phyloP scores from a whole-genome alignment of 1,140 invertebrate genomes.

The Fopius arisanus region DNA sequence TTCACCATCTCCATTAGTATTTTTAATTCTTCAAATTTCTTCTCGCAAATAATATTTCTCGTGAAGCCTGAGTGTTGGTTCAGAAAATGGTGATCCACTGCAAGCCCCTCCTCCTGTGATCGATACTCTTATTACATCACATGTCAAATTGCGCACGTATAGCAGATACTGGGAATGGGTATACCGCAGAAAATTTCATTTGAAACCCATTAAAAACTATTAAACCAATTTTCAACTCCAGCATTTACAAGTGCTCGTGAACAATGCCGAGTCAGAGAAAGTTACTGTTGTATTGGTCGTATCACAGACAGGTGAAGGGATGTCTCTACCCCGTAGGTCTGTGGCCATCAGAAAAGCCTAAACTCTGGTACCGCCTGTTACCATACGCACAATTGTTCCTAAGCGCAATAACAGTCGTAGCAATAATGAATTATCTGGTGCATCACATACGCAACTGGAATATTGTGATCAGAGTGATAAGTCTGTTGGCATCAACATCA shows the following conservation, averaged over 20 bases:
- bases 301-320: not conserved
- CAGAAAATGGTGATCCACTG: too few species aligned
- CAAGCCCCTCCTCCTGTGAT: too few species aligned
- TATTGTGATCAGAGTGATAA: conserved; percentile 21
- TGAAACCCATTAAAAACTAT: not conserved
- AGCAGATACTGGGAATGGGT: not conserved
- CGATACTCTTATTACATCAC: not conserved
- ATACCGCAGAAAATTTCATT: not conserved
- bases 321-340: not conserved
- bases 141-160: not conserved
- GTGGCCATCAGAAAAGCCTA: not conserved
- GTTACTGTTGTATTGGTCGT: not conserved
- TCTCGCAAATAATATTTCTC: too few species aligned
- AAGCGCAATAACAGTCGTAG: not conserved
- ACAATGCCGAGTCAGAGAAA: not conserved
- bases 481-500: conserved; percentile 30
- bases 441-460: not conserved
- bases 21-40: too few species aligned
- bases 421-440: not conserved
- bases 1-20: too few species aligned
- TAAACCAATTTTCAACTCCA: not conserved
- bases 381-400: not conserved
- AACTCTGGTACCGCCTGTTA: not conserved
- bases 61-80: too few species aligned
- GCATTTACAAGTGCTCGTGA: not conserved